Conservation (phyloP, 2,113 vertebrate genomes). For the Nothoprocta pentlandii region DNA sequence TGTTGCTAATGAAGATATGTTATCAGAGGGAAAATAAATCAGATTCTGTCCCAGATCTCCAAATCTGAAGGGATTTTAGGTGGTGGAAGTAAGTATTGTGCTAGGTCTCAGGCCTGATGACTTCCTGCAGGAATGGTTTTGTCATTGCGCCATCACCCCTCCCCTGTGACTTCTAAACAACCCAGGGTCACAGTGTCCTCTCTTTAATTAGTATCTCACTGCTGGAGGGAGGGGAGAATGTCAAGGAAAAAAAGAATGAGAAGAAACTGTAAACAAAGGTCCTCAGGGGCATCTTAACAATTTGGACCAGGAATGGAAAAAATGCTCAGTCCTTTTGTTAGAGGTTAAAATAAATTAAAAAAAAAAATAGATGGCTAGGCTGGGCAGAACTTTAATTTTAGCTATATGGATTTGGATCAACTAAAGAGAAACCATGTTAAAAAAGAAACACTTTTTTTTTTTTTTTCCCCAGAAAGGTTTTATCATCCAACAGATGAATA, state of each 20-base stretch:
- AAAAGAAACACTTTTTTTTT: background rate
- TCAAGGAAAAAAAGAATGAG: constrained; percentile 74
- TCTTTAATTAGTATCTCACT: constrained; percentile 82
- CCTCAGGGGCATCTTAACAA: constrained; percentile 73
- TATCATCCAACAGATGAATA: background rate
- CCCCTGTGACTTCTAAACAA: constrained; percentile 76
- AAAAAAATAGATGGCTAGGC: background rate
- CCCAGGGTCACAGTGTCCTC: constrained; percentile 73
- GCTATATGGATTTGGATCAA: background rate
- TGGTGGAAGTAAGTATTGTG: constrained; percentile 44
- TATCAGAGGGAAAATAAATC: constrained; percentile 37
- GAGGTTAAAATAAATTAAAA: background rate
- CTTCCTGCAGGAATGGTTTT: constrained; percentile 76
- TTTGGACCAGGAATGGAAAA: constrained; percentile 72
- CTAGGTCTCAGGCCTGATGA: constrained; percentile 57
- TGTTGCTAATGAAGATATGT: constrained; percentile 17
- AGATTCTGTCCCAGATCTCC: constrained; percentile 34
- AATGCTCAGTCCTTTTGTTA: constrained; percentile 61
- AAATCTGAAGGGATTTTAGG: constrained; percentile 61
- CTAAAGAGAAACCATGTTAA: background rate
- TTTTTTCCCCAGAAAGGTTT: background rate
- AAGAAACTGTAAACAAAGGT: constrained; percentile 77
- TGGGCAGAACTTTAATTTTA: constrained; percentile 18
- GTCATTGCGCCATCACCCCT: constrained; percentile 66
- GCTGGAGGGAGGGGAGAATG: constrained; percentile 72